Base-by-base conservation (phyloP, 1,140 invertebrate genomes). In the Paralvinella palmiformis region DNA sequence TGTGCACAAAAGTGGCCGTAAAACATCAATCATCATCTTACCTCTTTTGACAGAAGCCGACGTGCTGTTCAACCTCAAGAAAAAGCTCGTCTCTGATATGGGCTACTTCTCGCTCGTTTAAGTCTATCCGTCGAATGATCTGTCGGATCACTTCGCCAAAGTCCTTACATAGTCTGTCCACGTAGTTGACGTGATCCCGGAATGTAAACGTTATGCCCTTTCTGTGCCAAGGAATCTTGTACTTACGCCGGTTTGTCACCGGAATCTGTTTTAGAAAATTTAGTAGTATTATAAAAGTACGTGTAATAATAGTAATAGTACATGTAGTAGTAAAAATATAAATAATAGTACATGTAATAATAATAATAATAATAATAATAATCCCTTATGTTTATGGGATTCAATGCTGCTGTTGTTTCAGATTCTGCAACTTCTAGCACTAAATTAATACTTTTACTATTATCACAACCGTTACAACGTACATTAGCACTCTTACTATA, bases 201-300 rank as follows among this genome's bases (percentile, higher is more conserved):
- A 66, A 61, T 32, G 79, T 72, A 3, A 78, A 67, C 63, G 80
- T 77, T 31, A 86, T 67, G 2, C 85, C 85, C 31, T 81, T 81
- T 58, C 82, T 78, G n/a, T 79, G 76, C 81, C 84, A 86, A 62
- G 83, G 83, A 20, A 85, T 80, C 64, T 84, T 78, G 66, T 86
- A 79, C 22, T 85, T 80, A 10, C 87, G 80, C 15, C 87, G 85
- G 71, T 87, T 85, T 64, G 84, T 84, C 58, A 87, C 85, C 45
- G 63, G 59, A 6, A 76, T 50, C 75, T 73, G 65, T n/a, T 68
- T 29, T 20, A 29, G 59, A 44, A 60, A 22, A 45, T 6, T 27
- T 27, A 6, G 27, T n/a, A n/a, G 22, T 31, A 32, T 4, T 13
- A 10, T 33, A 20, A 0, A 2, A 22, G 20, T 7, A 33, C 22